These are phyloP conservation scores for Orestias chungarensis DNA, from an alignment of 2,797 vertebrate species.

Conservation along the genomic window DNA sequence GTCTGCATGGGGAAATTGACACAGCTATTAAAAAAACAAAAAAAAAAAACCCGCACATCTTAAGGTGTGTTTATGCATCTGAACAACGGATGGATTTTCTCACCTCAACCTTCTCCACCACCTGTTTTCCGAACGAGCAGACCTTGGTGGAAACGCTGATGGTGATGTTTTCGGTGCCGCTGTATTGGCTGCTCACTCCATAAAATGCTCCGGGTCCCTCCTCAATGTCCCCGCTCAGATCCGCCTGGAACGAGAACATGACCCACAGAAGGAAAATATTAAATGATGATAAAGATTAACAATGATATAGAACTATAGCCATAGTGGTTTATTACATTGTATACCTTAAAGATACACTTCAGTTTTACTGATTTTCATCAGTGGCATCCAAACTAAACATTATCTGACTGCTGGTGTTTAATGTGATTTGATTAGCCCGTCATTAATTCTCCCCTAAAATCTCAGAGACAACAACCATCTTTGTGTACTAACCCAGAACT, in stretches of 20 bases:
- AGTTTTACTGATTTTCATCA: not conserved
- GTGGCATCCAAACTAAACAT: not conserved
- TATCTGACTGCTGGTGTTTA: not conserved
- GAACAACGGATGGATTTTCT: conserved; percentile 49
- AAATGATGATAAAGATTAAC: not conserved
- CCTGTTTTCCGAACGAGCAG: conserved; percentile 96
- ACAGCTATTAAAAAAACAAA: not conserved
- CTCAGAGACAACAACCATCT: not conserved
- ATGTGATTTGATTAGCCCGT: not conserved
- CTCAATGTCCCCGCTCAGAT: conserved; percentile 91
- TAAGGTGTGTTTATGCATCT: not conserved
- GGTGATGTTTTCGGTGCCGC: conserved; percentile 92
- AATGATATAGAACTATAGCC: not conserved
- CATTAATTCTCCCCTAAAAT: not conserved
- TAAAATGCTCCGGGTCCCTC: conserved; percentile 91
- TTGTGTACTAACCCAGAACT: conserved; percentile 88
- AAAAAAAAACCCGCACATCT: not conserved
- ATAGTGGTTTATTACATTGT: not conserved
- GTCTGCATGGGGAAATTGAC: conserved; percentile 76
- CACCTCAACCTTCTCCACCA: conserved; percentile 96
- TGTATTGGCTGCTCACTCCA: conserved; percentile 95
- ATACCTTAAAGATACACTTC: not conserved
- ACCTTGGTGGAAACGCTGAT: conserved; percentile 95
- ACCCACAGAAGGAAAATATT: not conserved
- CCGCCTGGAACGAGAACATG: conserved; percentile 79